phyloP scores from a whole-genome alignment of 2,113 vertebrate genomes.

The Spizaetus ornatus region DNA sequence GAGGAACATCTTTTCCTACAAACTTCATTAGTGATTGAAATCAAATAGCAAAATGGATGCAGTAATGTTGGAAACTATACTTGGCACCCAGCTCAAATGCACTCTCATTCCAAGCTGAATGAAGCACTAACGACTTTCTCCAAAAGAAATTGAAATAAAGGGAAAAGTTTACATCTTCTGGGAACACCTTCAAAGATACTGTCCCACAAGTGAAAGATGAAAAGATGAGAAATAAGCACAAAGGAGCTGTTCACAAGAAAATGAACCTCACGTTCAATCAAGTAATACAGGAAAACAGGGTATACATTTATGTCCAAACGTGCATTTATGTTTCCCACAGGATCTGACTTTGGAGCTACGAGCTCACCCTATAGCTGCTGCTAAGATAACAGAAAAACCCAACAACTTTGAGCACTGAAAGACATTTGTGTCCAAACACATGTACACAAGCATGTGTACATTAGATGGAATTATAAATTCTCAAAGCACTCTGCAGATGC shows the following conservation, averaged over 20 bases:
- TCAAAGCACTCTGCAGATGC: neutral
- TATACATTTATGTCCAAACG: neutral
- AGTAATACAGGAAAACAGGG: neutral
- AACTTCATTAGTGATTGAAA: neutral
- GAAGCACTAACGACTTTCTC: neutral
- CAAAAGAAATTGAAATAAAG: neutral
- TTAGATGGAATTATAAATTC: neutral
- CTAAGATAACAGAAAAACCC: neutral
- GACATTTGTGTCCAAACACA: neutral
- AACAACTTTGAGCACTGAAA: neutral
- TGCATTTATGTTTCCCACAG: neutral
- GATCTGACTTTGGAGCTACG: neutral
- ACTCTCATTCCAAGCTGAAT: neutral
- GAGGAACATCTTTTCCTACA: neutral
- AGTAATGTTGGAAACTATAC: fast-evolving
- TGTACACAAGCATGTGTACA: neutral
- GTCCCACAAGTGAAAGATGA: neutral
- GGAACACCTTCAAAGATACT: neutral
- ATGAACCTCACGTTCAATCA: neutral
- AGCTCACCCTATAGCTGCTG: neutral
- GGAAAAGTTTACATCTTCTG: neutral
- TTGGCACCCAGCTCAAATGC: neutral
- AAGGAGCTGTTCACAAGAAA: neutral
- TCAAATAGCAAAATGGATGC: neutral
- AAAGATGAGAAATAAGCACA: neutral